A percentile compares a stretch with the other conserved stretches of the same genome.
Evolutionary conservation across 2,888 invertebrate species (phyloP).

Genomic region (Conchocele bisecta): DNA sequence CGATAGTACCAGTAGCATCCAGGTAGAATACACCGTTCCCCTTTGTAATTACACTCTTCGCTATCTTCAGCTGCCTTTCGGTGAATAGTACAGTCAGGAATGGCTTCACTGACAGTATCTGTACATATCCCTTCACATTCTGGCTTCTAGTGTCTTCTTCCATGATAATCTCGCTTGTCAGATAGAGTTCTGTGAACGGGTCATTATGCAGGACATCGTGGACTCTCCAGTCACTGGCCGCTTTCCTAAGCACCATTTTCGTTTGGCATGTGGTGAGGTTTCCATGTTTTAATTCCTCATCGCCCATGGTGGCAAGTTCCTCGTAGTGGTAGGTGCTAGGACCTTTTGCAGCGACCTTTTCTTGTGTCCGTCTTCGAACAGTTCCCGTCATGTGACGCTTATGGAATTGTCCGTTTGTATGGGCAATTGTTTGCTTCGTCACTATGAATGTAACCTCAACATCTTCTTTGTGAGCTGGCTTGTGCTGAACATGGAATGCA

Average conservation of each 20-base stretch:
- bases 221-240: constrained; percentile 18
- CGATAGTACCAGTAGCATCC: constrained; percentile 22
- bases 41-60: not conserved
- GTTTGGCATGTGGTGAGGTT: constrained; percentile 14
- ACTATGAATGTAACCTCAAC: not conserved
- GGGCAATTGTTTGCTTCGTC: not conserved
- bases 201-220: constrained; percentile 21
- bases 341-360: not conserved
- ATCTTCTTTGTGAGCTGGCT: not conserved
- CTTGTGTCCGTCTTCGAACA: not conserved
- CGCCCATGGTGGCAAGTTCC: not conserved
- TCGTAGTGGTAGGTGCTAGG: not conserved
- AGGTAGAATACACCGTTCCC: constrained; percentile 18
- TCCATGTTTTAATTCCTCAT: not conserved
- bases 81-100: not conserved
- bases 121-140: constrained; percentile 4
- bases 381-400: not conserved
- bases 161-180: not conserved
- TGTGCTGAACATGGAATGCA: not conserved
- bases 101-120: constrained; percentile 1
- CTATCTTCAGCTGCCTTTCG: not conserved
- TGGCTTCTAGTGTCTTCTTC: not conserved
- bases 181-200: constrained; percentile 14
- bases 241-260: constrained; percentile 11
- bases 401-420: not conserved